These are phyloP conservation scores for Hirundo rustica DNA, from an alignment of 2,797 vertebrate species.

Conservation along the genomic window DNA sequence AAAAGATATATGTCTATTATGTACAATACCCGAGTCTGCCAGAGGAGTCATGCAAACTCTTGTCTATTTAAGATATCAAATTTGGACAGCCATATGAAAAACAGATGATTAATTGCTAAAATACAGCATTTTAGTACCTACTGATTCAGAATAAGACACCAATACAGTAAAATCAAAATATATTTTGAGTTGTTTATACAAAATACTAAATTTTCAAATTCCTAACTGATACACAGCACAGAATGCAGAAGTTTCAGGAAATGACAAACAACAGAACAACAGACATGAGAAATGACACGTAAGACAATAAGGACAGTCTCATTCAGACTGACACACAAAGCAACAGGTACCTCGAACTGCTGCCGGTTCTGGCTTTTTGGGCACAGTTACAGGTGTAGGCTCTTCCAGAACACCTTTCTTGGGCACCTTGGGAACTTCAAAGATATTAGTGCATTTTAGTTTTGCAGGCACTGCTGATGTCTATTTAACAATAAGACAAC, in stretches of 20 bases:
- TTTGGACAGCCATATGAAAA: neutral
- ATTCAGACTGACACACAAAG: neutral
- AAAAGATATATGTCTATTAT: neutral
- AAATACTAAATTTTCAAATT: neutral
- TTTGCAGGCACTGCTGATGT: neutral
- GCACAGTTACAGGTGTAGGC: conserved; percentile 27
- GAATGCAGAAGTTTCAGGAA: neutral
- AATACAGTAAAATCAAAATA: neutral
- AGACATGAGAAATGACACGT: neutral
- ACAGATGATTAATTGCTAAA: neutral
- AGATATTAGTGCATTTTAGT: conserved; percentile 68
- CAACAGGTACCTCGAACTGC: conserved; percentile 32
- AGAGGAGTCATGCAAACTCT: neutral
- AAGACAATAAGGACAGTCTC: neutral
- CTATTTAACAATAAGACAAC: neutral
- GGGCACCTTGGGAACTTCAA: conserved; percentile 81
- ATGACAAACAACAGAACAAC: neutral
- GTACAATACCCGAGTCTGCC: neutral
- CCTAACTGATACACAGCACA: neutral
- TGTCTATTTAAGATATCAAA: neutral
- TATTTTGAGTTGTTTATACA: neutral
- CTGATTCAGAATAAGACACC: neutral
- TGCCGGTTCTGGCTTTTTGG: conserved; percentile 58
- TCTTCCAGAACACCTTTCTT: conserved; percentile 70
- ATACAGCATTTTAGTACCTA: neutral